Evolutionary conservation across 2,888 invertebrate species (phyloP).

Genomic region (Melieria omissa): DNA sequence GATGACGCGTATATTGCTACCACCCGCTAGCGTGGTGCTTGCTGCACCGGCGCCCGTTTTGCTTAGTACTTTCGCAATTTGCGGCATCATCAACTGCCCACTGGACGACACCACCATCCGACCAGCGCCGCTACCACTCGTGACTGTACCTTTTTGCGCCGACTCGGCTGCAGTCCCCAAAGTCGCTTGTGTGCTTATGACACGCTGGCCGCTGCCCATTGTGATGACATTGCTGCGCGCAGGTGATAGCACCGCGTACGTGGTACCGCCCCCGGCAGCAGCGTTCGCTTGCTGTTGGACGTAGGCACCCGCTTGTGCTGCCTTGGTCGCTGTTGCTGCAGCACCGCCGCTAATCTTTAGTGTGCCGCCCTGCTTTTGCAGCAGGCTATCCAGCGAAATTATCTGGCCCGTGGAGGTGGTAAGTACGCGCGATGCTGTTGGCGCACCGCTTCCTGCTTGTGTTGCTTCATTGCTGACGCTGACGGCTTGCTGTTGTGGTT

Average conservation of each 20-base stretch:
- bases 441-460: background rate
- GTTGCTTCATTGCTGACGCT: conserved; percentile 66
- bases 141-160: conserved; percentile 5
- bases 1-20: conserved; percentile 67
- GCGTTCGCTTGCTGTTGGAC: conserved; percentile 39
- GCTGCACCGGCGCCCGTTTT: conserved; percentile 46
- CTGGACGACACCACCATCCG: conserved; percentile 19
- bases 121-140: conserved; percentile 2
- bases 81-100: conserved; percentile 22
- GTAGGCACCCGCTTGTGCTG: conserved; percentile 68
- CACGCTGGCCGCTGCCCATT: conserved; percentile 33
- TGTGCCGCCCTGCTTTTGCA: conserved; percentile 63
- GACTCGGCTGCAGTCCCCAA: background rate
- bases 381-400: conserved; percentile 62
- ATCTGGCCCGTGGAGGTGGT: conserved; percentile 70
- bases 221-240: conserved; percentile 65
- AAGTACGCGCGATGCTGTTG: conserved; percentile 42
- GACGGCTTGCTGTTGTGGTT: conserved; percentile 32
- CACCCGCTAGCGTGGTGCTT: conserved; percentile 41
- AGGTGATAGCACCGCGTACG: conserved; percentile 69
- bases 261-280: conserved; percentile 53
- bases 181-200: conserved; percentile 1
- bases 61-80: conserved; percentile 67
- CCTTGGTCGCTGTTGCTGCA: conserved; percentile 65
- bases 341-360: conserved; percentile 61